Evolutionary conservation across 2,888 invertebrate genomes (phyloP).

Genomic region (Tubulanus polymorphus): DNA sequence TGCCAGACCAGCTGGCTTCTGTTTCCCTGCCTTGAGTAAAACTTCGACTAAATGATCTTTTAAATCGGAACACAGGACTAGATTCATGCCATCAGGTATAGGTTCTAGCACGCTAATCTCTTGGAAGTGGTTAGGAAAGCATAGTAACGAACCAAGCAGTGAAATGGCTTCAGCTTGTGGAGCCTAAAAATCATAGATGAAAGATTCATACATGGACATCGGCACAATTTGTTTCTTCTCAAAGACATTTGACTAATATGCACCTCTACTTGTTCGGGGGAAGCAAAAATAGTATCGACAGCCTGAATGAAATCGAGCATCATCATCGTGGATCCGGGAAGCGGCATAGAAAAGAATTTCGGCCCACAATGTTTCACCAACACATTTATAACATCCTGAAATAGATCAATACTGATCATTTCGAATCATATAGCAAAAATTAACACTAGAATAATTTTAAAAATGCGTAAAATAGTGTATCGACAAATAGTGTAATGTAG

Average conservation of each 20-base stretch:
- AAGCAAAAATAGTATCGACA: slow-evolving; percentile 79
- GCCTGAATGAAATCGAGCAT: slow-evolving; percentile 86
- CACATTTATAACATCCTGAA: slow-evolving; percentile 71
- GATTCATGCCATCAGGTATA: slow-evolving; percentile 21
- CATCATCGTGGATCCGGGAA: slow-evolving; percentile 83
- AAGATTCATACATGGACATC: no score
- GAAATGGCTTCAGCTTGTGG: slow-evolving; percentile 89
- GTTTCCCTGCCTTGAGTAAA: slow-evolving; percentile 78
- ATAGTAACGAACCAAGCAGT: slow-evolving; percentile 79
- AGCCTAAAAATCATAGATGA: slow-evolving; percentile 57
- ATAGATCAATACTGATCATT: no score
- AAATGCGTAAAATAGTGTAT: no score
- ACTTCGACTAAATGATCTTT: slow-evolving; percentile 88
- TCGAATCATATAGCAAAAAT: no score
- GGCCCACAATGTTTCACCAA: slow-evolving; percentile 77
- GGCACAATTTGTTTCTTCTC: no score
- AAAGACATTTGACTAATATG: no score
- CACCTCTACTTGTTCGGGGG: slow-evolving; percentile 63
- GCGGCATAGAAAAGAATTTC: slow-evolving; percentile 76
- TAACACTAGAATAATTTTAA: no score
- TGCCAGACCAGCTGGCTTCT: slow-evolving; percentile 83
- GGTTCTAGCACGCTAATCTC: slow-evolving; percentile 67
- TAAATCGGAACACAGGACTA: slow-evolving; percentile 66
- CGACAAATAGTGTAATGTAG: no score
- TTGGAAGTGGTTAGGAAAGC: slow-evolving; percentile 70